These are phyloP conservation scores for Cheilosia impressa DNA, from an alignment of 2,888 invertebrate species.

Conservation along the genomic window DNA sequence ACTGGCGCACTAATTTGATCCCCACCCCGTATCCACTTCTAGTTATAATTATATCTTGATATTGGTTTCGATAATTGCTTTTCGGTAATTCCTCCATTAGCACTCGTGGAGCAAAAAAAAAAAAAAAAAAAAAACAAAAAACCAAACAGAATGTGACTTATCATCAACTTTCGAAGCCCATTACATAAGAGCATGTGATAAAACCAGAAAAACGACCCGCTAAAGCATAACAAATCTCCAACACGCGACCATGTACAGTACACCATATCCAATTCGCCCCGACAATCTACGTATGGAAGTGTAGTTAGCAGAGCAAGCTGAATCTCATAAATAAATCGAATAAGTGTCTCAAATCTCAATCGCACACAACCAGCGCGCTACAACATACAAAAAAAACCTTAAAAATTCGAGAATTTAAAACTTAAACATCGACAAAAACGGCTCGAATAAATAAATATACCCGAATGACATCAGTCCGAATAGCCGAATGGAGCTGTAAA, in stretches of 20 bases:
- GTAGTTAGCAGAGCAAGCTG: neutral
- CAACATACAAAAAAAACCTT: conserved; percentile 39
- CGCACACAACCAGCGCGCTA: conserved; percentile 5
- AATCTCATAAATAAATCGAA: conserved; percentile 67
- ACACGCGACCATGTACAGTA: conserved; percentile 48
- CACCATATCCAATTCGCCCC: conserved; percentile 49
- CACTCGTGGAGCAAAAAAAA: neutral
- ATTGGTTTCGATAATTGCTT: conserved; percentile 12
- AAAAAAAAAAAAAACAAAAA: neutral
- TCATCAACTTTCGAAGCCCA: conserved; percentile 3
- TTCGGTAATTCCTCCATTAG: conserved; percentile 32
- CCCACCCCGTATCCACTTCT: no score
- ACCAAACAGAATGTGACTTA: conserved; percentile 3
- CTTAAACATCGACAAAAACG: conserved; percentile 51
- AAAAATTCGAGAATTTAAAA: conserved; percentile 64
- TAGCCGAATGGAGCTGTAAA: conserved; percentile 16
- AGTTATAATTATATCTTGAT: neutral
- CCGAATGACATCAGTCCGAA: conserved; percentile 70
- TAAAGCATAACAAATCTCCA: conserved; percentile 43
- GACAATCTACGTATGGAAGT: conserved; percentile 14
- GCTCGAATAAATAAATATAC: conserved; percentile 59
- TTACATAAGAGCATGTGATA: conserved; percentile 34
- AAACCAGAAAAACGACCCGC: conserved; percentile 36
- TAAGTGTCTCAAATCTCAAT: conserved; percentile 69
- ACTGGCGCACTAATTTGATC: no score